Percentiles rank a stretch among this genome's conserved stretches.
These are phyloP conservation scores for Arbacia lixula DNA, from an alignment of 53 echinoderm and acorn worm species.

Conservation along the genomic window DNA sequence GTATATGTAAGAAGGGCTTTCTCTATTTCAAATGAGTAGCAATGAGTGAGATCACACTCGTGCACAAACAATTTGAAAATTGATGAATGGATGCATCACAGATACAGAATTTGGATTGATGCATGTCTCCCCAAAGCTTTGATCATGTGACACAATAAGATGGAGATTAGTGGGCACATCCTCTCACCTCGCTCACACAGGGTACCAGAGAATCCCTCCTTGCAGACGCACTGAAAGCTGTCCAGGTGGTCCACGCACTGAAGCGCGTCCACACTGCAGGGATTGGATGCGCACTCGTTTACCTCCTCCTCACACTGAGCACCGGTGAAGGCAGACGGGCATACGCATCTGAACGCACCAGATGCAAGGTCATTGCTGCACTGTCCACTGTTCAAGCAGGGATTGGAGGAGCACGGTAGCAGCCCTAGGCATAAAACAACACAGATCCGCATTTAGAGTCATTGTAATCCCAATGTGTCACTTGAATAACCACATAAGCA, in stretches of 20 bases:
- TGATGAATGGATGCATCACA: no score
- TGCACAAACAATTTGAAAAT: no score
- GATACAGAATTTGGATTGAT: no score
- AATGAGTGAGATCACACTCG: no score
- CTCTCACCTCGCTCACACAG: conserved; percentile 13
- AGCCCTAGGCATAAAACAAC: neutral
- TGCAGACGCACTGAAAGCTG: conserved; percentile 9
- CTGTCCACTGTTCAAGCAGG: neutral
- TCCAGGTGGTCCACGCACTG: conserved; percentile 18
- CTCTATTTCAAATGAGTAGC: no score
- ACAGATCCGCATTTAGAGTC: no score
- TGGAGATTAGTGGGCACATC: no score
- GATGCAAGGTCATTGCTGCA: conserved; percentile 4
- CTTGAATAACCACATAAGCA: no score
- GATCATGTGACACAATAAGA: no score
- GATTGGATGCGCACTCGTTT: conserved; percentile 25
- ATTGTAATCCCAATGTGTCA: no score
- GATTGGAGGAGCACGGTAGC: conserved; percentile 20
- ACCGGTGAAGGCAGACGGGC: conserved; percentile 9
- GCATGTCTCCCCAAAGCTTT: no score
- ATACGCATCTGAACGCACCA: conserved; percentile 7
- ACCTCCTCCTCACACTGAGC: conserved; percentile 22
- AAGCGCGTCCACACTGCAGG: conserved; percentile 26
- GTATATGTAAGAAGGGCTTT: no score
- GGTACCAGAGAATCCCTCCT: conserved; percentile 2